Base-by-base conservation (phyloP, 2,113 vertebrate species). In the Sigmodon hispidus region DNA sequence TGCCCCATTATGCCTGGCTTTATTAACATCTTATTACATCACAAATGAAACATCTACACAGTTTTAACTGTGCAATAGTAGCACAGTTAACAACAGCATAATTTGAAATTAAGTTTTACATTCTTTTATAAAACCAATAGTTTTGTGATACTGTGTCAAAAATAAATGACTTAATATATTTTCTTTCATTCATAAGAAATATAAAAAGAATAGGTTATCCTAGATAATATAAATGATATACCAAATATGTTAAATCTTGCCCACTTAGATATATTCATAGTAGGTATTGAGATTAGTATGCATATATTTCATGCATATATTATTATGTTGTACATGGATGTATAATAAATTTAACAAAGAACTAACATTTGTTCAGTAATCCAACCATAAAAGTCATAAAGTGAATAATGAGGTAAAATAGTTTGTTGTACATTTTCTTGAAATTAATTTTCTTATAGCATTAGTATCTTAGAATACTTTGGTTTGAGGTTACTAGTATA, bases 171-270 rank as follows among this genome's bases (percentile, higher is more conserved):
- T 24, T 48, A 48, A 48, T 48, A 75, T 75, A 34, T 77, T 77
- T 79, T 76, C 43, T 76, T 48, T 73, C 80, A 61, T 81, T 63
- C 89, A 72, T 92, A 77, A 77, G 87, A 26, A 34, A 19, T 6
- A 57, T 10, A 34, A 2, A 7, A 1, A 72, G 24, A 92, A 67
- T 40, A 45, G 43, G 76, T 69, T 88, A 61, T 81, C 80, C 9
- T 50, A 55, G 89, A 75, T 87, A 83, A 87, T 87, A 43, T 50
- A 84, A 95, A 91, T 81, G 31, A 50, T 48, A 24, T 63, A 19
- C 4, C 34, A 59, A 77, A 79, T 79, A 43, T 87, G 40, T 92
- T 87, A 69, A 94, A 55, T 83, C 36, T 76, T 70, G 31, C 8
- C 92, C 21, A 57, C 21, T 55, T 89, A 13, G 63, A 59, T 70